Percentiles rank a stretch among this genome's conserved stretches.
Conservation (phyloP, 2,888 invertebrate species). For the Brachynemurus nebulosus region DNA sequence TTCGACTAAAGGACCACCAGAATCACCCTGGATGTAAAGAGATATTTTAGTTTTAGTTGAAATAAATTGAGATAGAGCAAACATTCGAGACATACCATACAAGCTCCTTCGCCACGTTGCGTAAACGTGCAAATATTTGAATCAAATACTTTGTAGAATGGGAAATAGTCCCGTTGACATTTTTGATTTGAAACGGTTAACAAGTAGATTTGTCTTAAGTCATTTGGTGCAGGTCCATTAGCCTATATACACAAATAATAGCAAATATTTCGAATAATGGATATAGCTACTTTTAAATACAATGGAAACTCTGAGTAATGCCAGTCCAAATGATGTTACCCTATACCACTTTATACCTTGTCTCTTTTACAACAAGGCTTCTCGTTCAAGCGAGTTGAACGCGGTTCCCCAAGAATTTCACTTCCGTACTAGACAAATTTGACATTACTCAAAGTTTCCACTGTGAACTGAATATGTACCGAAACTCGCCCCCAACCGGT, state of each 20-base stretch:
- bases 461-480: neutral
- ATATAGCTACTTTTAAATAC: no score
- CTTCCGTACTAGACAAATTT: no score
- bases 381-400: no score
- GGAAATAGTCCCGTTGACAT: neutral
- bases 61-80: neutral
- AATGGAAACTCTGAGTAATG: no score
- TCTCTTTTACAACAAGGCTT: no score
- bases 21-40: conserved; percentile 29
- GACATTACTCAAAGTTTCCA: no score
- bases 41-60: neutral
- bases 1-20: conserved; percentile 39
- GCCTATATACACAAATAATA: neutral
- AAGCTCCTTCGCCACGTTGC: conserved; percentile 22
- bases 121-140: conserved; percentile 20
- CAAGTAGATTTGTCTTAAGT: neutral
- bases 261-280: neutral
- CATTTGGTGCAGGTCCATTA: neutral
- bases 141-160: neutral
- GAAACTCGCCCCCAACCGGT: neutral
- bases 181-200: neutral
- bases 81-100: conserved; percentile 18
- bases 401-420: no score
- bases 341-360: no score
- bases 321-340: no score